These are phyloP conservation scores for Onychostruthus taczanowskii DNA, from an alignment of 2,113 vertebrate species.

Conservation along the genomic window DNA sequence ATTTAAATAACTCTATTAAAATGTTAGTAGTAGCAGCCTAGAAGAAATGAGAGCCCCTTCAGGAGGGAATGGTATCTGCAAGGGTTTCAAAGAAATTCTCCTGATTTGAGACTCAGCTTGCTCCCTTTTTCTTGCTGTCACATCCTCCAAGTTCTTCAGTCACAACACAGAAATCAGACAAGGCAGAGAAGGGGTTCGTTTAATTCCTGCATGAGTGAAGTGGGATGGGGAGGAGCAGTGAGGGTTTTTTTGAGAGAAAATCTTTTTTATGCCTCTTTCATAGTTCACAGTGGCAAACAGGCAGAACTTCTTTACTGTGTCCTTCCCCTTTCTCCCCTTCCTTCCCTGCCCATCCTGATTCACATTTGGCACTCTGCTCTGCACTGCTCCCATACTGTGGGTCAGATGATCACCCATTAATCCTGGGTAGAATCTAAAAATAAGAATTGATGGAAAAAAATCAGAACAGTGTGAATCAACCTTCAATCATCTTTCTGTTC, in stretches of 20 bases:
- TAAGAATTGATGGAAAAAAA: constrained; percentile 1
- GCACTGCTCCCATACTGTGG: neutral
- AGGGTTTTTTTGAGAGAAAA: neutral
- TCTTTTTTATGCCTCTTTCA: neutral
- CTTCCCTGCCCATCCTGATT: neutral
- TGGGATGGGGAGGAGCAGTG: neutral
- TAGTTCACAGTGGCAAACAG: neutral
- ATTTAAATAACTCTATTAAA: neutral
- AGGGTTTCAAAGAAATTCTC: neutral
- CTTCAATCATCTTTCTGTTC: constrained; percentile 35
- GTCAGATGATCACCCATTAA: constrained; percentile 7
- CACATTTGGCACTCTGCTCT: neutral
- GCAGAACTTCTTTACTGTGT: neutral
- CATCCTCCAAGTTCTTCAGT: neutral
- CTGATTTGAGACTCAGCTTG: neutral
- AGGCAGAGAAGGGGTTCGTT: neutral
- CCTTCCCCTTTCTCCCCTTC: neutral
- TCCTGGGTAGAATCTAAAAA: constrained; percentile 19
- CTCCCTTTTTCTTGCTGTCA: neutral
- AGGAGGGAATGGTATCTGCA: rapidly evolving
- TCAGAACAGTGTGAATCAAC: constrained; percentile 23
- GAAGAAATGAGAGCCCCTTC: neutral
- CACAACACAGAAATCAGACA: neutral
- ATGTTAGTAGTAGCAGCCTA: neutral
- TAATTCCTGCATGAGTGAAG: neutral